Percentiles rank a stretch among this genome's conserved stretches.
These are phyloP conservation scores for Urocynchramus pylzowi DNA, from an alignment of 2,113 vertebrate species.

Conservation along the genomic window DNA sequence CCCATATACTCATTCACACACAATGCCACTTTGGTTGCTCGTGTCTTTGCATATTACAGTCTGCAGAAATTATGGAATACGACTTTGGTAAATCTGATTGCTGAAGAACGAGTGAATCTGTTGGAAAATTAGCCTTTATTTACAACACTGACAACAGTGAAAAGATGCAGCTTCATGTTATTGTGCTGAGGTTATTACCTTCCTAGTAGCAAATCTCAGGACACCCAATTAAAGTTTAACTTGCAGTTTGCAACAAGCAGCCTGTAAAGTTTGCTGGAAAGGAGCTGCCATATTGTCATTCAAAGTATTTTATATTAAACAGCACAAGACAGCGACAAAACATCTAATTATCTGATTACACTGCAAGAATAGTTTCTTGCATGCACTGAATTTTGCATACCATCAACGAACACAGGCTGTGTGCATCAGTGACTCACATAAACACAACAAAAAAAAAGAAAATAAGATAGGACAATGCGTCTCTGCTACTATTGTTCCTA, in stretches of 20 bases:
- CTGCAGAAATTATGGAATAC: neutral
- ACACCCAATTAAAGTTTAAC: slow-evolving; percentile 69
- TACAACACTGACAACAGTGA: slow-evolving; percentile 32
- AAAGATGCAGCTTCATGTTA: slow-evolving; percentile 16
- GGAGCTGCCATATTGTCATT: slow-evolving; percentile 45
- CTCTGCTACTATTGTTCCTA: neutral
- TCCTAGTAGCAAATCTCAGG: slow-evolving; percentile 62
- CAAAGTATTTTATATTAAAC: slow-evolving; percentile 47
- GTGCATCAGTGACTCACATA: neutral
- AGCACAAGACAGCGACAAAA: slow-evolving; percentile 28
- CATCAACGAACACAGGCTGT: neutral
- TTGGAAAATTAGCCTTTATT: slow-evolving; percentile 55
- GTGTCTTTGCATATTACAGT: neutral
- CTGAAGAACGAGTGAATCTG: neutral
- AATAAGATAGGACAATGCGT: neutral
- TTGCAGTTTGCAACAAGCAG: slow-evolving; percentile 61
- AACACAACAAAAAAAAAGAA: neutral
- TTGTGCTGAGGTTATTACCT: slow-evolving; percentile 32
- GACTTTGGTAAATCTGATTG: neutral
- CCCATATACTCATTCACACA: neutral
- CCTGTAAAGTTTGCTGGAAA: slow-evolving; percentile 40
- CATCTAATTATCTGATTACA: slow-evolving; percentile 54
- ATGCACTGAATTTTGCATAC: slow-evolving; percentile 27
- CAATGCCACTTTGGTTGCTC: neutral
- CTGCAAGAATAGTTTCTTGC: slow-evolving; percentile 16